phyloP scores from a whole-genome alignment of 2,888 invertebrate genomes.

The Tiphia femorata region DNA sequence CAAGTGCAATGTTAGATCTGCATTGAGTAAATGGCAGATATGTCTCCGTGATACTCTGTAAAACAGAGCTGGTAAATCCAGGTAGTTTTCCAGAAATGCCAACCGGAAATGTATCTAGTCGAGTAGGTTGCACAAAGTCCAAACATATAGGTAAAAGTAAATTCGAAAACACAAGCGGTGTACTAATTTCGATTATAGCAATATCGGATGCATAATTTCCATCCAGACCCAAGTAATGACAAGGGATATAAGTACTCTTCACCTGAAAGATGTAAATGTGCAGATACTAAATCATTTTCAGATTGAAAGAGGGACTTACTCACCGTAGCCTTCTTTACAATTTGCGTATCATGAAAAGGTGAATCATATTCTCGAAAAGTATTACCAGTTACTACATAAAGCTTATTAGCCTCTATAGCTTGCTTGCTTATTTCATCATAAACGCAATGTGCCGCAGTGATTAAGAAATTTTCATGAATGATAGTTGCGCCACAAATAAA shows the following conservation, averaged over 20 bases:
- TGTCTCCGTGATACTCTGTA: too few species aligned
- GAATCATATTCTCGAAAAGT: slow-evolving; percentile 57
- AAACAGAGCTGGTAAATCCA: too few species aligned
- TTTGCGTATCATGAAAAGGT: slow-evolving; percentile 32
- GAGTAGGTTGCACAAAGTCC: slow-evolving; percentile 48
- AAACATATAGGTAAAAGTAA: slow-evolving; percentile 57
- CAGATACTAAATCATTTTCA: slow-evolving; percentile 20
- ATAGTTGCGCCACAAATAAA: slow-evolving; percentile 67
- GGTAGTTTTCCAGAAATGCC: too few species aligned
- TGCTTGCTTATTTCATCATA: slow-evolving; percentile 49
- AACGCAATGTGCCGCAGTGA: slow-evolving; percentile 69
- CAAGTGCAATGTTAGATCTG: too few species aligned
- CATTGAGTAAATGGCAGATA: too few species aligned
- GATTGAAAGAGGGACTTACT: too few species aligned
- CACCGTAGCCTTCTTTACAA: slow-evolving; percentile 50
- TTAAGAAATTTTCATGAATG: slow-evolving; percentile 57
- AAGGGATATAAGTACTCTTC: slow-evolving; percentile 51
- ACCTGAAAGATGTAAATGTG: too few species aligned
- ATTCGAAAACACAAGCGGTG: slow-evolving; percentile 51
- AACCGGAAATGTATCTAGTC: too few species aligned
- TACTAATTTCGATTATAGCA: slow-evolving; percentile 53
- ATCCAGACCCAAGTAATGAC: slow-evolving; percentile 52
- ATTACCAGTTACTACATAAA: slow-evolving; percentile 62
- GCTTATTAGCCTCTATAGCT: slow-evolving; percentile 37
- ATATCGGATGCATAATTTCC: slow-evolving; percentile 61